These are phyloP conservation scores for Proisotoma minuta DNA, from an alignment of 2,888 invertebrate genomes.

Conservation along the genomic window DNA sequence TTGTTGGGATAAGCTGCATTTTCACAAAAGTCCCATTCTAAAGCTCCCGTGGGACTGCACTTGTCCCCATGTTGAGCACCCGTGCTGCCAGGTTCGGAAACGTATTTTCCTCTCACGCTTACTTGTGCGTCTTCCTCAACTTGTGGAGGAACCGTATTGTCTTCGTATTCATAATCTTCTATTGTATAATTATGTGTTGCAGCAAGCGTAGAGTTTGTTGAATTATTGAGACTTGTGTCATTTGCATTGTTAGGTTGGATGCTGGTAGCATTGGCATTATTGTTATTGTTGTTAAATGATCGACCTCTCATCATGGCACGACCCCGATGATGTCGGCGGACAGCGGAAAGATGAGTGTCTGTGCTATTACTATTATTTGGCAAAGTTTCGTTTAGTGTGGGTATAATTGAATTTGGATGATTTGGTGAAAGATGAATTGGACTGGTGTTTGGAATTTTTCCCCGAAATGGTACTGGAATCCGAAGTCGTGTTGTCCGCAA, in stretches of 20 bases:
- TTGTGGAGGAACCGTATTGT: no score
- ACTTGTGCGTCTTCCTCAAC: no score
- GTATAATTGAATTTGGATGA: neutral
- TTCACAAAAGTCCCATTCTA: constrained; percentile 17
- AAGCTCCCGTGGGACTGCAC: constrained; percentile 3
- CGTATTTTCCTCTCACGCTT: neutral
- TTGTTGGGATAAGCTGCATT: constrained; percentile 16
- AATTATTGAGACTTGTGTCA: no score
- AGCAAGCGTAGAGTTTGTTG: no score
- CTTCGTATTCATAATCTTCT: no score
- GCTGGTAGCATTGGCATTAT: no score
- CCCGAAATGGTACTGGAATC: neutral
- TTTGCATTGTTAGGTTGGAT: no score
- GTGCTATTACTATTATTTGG: neutral
- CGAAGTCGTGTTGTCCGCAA: neutral
- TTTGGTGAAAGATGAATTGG: neutral
- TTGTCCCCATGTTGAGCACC: constrained; percentile 1
- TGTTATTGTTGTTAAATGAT: no score
- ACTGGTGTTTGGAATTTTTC: neutral
- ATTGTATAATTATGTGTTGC: no score
- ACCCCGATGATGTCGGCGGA: no score
- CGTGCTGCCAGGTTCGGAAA: neutral
- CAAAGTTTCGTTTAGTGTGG: neutral
- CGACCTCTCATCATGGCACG: no score
- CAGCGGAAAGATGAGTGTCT: neutral